Evolutionary conservation across 1,140 invertebrate genomes (phyloP), one percentile per base, ranked within the genome.

Genomic region (Papilio dardanus): DNA sequence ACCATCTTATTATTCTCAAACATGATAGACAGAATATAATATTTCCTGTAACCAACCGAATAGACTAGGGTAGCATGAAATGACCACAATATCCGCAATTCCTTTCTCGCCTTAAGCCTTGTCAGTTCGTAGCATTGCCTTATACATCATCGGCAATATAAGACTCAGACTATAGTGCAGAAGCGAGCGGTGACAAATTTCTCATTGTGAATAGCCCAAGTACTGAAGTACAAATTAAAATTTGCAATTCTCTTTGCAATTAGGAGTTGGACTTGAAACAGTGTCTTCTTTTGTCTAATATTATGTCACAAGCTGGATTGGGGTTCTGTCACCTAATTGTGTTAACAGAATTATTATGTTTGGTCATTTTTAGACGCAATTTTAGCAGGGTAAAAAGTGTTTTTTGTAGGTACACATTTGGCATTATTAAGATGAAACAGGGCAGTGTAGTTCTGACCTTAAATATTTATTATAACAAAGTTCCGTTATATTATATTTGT

Each of bases 91-190:
- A 35, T 68, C 33, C 66, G 66, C 66, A 68, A 68, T 68, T 68
- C 66, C 66, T 40, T 68, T 37, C 66, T 40, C 33, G 66, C 66
- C 66, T 68, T 37, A 68, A 68, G 66, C 66, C 66, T 68, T 68
- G 66, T 68, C 66, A 68, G 66, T 68, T 19, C 66, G 19, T 40
- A 37, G 66, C 66, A 37, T 68, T 37, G 30, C 66, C 66, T 68
- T 68, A 68, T 68, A 68, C 66, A 68, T 68, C 66, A 68, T 68
- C 66, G 66, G 66, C 33, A 68, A 19, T 37, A 68, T 68, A 68
- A 68, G 33, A 68, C 33, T 68, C 33, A n/a, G 33, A 33, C 5
- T 21, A 68, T n/a, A 10, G 33, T 68, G 40, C 16, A 24, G 40
- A 37, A n/a, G 8, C 30, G 31, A 30, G 31, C 30, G 33, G 19